phyloP scores from a whole-genome alignment of 2,888 invertebrate species.

The Allolobophora icterica region DNA sequence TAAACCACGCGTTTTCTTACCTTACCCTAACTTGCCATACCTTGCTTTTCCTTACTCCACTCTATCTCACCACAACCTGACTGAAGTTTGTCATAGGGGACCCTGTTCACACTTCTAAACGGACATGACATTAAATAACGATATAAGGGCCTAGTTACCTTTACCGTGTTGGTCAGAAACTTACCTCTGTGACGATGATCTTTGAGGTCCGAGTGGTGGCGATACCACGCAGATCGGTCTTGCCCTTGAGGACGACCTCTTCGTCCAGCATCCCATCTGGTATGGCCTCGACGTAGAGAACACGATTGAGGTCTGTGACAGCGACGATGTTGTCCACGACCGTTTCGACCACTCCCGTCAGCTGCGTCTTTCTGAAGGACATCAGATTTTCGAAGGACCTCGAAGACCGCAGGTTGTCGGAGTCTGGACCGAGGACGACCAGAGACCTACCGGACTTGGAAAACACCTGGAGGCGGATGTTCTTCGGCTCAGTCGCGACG shows the following conservation, averaged over 20 bases:
- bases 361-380: not conserved
- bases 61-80: not conserved
- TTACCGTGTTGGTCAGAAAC: not conserved
- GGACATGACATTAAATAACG: not conserved
- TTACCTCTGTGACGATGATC: conserved; percentile 10
- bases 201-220: not conserved
- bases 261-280: not conserved
- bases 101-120: too few relatives aligned
- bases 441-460: not conserved
- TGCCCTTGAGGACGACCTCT: not conserved
- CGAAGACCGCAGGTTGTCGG: not conserved
- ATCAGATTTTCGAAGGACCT: not conserved
- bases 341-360: conserved; percentile 9
- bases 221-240: not conserved
- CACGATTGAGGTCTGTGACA: conserved; percentile 6
- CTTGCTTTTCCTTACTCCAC: too few relatives aligned
- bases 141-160: not conserved
- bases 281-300: not conserved
- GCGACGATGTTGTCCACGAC: not conserved
- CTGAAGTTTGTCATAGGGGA: too few relatives aligned
- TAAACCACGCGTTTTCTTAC: too few relatives aligned
- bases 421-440: not conserved
- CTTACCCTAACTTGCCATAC: too few relatives aligned
- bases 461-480: not conserved
- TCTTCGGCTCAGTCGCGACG: not conserved